These are phyloP conservation scores for Leuciscus idus DNA, from an alignment of 2,113 vertebrate species.

Conservation along the genomic window DNA sequence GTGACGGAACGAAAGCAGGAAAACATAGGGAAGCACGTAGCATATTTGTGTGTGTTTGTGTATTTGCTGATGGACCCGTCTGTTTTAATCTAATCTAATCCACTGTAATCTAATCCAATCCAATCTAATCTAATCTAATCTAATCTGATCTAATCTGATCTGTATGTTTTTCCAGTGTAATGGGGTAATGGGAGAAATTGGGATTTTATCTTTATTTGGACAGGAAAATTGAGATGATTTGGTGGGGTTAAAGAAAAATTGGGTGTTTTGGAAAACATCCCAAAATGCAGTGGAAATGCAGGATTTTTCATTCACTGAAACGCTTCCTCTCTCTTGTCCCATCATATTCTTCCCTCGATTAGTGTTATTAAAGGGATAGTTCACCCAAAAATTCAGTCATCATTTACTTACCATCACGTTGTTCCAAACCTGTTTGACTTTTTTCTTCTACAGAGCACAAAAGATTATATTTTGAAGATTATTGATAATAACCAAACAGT, in stretches of 20 bases:
- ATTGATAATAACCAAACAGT: neutral
- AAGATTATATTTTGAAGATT: neutral
- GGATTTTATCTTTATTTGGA: slow-evolving; percentile 39
- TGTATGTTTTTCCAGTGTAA: slow-evolving; percentile 9
- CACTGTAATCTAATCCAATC: slow-evolving; percentile 21
- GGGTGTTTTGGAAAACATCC: neutral
- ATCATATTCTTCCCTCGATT: neutral
- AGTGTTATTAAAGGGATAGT: neutral
- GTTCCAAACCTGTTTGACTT: neutral
- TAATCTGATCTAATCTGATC: slow-evolving; percentile 5
- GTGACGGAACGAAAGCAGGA: neutral
- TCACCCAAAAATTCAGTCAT: neutral
- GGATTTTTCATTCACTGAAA: slow-evolving; percentile 26
- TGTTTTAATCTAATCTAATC: slow-evolving; percentile 33
- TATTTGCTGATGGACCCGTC: slow-evolving; percentile 21
- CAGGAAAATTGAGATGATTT: slow-evolving; percentile 11
- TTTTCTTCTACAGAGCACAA: neutral
- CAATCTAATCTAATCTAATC: neutral
- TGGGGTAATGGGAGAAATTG: slow-evolving; percentile 39
- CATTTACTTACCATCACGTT: neutral
- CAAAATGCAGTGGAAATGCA: neutral
- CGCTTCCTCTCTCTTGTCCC: neutral
- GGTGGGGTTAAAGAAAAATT: neutral
- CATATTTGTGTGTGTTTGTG: slow-evolving; percentile 41
- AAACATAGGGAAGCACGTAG: neutral